Percentiles rank a stretch among this genome's conserved stretches.
phyloP scores from a whole-genome alignment of 2,888 invertebrate genomes.

The Acleris holmiana region DNA sequence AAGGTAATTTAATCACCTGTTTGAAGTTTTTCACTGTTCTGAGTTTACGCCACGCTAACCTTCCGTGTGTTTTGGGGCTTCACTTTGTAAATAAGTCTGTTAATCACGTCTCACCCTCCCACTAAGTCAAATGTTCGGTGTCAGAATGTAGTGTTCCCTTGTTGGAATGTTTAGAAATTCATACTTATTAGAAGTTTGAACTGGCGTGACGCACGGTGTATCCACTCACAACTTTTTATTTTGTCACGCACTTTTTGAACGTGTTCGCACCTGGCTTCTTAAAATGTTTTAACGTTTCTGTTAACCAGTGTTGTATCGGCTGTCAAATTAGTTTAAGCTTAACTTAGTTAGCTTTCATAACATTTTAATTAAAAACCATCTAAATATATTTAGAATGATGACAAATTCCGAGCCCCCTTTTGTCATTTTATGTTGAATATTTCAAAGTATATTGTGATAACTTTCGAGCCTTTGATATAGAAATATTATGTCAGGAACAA shows the following conservation, averaged over 20 bases:
- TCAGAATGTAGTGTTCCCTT: slow-evolving; percentile 47
- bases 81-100: slow-evolving; percentile 77
- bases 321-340: slow-evolving; percentile 11
- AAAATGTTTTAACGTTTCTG: slow-evolving; percentile 27
- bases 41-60: slow-evolving; percentile 76
- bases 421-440: too few species aligned
- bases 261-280: slow-evolving; percentile 32
- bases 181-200: slow-evolving; percentile 45
- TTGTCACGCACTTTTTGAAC: slow-evolving; percentile 25
- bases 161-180: slow-evolving; percentile 48
- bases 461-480: too few species aligned
- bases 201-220: slow-evolving; percentile 20
- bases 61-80: slow-evolving; percentile 72
- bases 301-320: slow-evolving; percentile 11
- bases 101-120: slow-evolving; percentile 67
- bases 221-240: slow-evolving; percentile 19
- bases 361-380: neutral
- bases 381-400: neutral
- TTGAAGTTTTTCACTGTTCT: slow-evolving; percentile 75
- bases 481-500: too few species aligned
- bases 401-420: neutral
- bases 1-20: slow-evolving; percentile 76
- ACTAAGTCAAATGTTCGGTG: slow-evolving; percentile 60
- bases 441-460: too few species aligned
- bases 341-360: slow-evolving; percentile 11